These are phyloP conservation scores for Pyrgilauda ruficollis DNA, from an alignment of 2,113 vertebrate species.

Conservation along the genomic window DNA sequence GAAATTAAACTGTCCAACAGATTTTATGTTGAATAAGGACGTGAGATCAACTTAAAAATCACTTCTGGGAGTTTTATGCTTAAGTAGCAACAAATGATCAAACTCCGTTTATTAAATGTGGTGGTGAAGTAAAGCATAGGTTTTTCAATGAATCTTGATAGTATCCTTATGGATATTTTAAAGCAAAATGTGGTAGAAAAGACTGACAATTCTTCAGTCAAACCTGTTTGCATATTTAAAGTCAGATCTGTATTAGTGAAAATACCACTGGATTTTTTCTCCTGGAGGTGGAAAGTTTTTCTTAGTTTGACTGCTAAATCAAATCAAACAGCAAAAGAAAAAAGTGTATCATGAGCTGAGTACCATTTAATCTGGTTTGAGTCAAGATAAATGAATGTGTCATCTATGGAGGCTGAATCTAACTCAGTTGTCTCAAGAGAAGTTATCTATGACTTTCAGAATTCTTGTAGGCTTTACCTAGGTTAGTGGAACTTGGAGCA, in stretches of 20 bases:
- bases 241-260: not conserved
- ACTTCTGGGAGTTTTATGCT: not conserved
- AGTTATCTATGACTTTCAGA: not conserved
- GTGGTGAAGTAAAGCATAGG: not conserved
- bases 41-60: not conserved
- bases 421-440: not conserved
- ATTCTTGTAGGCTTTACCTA: not conserved
- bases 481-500: not conserved
- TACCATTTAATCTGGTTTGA: not conserved
- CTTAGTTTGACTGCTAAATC: not conserved
- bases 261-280: not conserved
- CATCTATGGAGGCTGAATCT: not conserved
- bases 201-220: not conserved
- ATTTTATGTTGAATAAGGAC: not conserved
- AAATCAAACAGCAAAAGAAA: not conserved
- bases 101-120: not conserved
- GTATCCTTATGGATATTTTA: not conserved
- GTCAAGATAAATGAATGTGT: not conserved
- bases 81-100: not conserved
- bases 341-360: not conserved
- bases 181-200: not conserved
- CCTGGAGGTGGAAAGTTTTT: not conserved
- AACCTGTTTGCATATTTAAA: not conserved
- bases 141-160: not conserved
- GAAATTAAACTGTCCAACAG: not conserved